Evolutionary conservation across 2,113 vertebrate species (phyloP).

Genomic region (Prietella phreatophila): DNA sequence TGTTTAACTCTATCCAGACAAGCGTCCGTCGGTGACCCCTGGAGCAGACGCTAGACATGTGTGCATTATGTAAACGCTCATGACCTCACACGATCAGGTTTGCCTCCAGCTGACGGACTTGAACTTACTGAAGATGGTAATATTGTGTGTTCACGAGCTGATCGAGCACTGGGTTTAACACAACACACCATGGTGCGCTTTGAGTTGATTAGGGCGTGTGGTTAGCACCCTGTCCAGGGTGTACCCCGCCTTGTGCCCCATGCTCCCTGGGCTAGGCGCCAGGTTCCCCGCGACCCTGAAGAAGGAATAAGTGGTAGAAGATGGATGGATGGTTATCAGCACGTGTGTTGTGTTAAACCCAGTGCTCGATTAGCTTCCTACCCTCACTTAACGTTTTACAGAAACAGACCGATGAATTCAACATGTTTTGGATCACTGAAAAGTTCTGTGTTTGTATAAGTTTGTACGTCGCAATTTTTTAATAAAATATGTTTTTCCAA

Average conservation of each 20-base stretch:
- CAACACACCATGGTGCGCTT: too few species aligned
- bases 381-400: neutral
- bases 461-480: neutral
- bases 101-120: neutral
- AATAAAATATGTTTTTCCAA: neutral
- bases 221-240: too few species aligned
- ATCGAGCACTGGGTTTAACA: too few species aligned
- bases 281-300: too few species aligned
- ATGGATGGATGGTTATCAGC: too few species aligned
- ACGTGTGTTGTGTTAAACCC: neutral
- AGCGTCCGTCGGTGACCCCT: too few species aligned
- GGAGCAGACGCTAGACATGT: neutral
- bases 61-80: neutral
- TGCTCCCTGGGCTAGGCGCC: too few species aligned
- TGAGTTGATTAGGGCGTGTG: too few species aligned
- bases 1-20: neutral
- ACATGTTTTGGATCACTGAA: neutral
- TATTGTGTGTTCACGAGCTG: neutral
- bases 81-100: neutral
- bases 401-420: neutral
- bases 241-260: too few species aligned
- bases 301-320: too few species aligned
- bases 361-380: neutral
- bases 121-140: neutral
- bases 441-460: conserved; percentile 1